Evolutionary conservation across 2,113 vertebrate genomes (phyloP), one percentile per base, ranked within the genome.

Genomic region (Nymphicus hollandicus): DNA sequence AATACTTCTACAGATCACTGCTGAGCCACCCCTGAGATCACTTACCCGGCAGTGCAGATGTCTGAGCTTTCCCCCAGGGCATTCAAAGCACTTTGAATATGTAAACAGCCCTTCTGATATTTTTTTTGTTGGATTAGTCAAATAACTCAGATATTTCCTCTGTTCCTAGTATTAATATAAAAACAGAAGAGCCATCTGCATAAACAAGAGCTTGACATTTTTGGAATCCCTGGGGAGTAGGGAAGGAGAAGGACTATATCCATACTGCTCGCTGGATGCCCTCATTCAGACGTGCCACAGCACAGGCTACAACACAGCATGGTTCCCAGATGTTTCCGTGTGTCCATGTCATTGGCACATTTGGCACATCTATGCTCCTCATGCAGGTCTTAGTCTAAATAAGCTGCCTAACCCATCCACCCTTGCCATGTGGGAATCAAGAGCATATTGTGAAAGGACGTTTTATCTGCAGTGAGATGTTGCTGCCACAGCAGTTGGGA

Each of bases 261-360:
- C 24, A 17, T 24, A 7, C 43, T 3, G 27, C 50, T 50, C 39
- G 5, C 33, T 11, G 66, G n/a, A 64, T 41, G 29, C 65, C 28
- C 17, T 39, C 18, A 2, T 18, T 19, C 28, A 5, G 41, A 12
- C 4, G 2, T 13, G 39, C 33, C 35, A 35, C n/a, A 29, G 65
- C 86, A 25, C 49, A 29, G 47, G 52, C 25, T 27, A 23, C 27
- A 33, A 39, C 84, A 11, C 37, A 11, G 46, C 5, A 2, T 0
- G 27, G 22, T 33, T 70, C 53, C 13, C 28, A 8, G 10, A 19
- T 24, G 23, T 17, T n/a, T 63, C 46, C 3, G 0, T 3, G 13
- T 5, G 11, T 18, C 47, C 9, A 0, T 6, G 41, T 44, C 25
- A 2, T 8, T 10, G 52, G 7, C 44, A 25, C 4, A 3, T 7